Conservation (phyloP, 2,888 invertebrate genomes). For the Trypoxylon attenuatum region DNA sequence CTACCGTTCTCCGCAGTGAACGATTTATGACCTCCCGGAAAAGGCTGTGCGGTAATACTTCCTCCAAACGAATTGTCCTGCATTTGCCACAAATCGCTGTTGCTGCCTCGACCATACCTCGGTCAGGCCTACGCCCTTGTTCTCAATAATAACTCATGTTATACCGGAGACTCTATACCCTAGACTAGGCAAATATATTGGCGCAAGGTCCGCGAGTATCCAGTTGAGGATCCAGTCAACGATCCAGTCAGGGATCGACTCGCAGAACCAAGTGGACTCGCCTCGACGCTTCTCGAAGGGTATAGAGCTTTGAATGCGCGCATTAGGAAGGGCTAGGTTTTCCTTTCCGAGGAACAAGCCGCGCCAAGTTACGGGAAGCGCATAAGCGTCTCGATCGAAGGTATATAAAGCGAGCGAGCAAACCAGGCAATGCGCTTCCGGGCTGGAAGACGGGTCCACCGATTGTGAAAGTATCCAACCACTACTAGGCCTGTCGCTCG, state of each 20-base stretch:
- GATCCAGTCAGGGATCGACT: too few relatives aligned
- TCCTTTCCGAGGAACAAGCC: too few relatives aligned
- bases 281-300: too few relatives aligned
- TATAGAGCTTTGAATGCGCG: too few relatives aligned
- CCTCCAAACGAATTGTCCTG: background rate
- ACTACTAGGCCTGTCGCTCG: too few relatives aligned
- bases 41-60: background rate
- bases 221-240: too few relatives aligned
- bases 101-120: background rate
- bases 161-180: background rate
- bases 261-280: too few relatives aligned
- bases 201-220: conserved; percentile 9
- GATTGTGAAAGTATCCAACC: background rate
- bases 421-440: background rate
- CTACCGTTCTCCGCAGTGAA: too few relatives aligned
- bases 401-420: conserved; percentile 4
- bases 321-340: too few relatives aligned
- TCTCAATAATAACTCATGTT: background rate
- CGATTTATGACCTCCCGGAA: background rate
- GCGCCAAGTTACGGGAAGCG: too few relatives aligned
- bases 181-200: conserved; percentile 13
- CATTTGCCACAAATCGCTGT: background rate
- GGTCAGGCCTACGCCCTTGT: background rate
- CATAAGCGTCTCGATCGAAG: conserved; percentile 22
- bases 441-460: background rate